Base-by-base conservation (phyloP, 2,113 vertebrate genomes). In the Cephalopterus ornatus region DNA sequence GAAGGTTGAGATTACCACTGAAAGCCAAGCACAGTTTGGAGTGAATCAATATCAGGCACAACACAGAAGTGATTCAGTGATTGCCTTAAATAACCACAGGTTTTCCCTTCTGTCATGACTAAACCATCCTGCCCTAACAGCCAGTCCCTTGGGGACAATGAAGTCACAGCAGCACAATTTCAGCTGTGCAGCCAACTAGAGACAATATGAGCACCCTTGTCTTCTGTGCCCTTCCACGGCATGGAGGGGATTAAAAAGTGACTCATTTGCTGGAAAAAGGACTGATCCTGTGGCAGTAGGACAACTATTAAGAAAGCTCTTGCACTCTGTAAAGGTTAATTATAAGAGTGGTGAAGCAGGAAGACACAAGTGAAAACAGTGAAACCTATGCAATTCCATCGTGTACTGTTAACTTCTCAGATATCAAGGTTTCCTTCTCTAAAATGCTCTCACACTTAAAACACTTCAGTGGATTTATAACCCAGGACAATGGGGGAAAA, bases 11-110 rank as follows among this genome's bases (percentile, higher is more conserved):
- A 59, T 50, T 75, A 82, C 84, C 50, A 22, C 28, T 92, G 89
- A 88, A 87, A 92, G 78, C 68, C 67, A 66, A 37, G 75, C 39
- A 20, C 66, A 23, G 41, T 78, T 77, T 33, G 28, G 77, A 61
- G 50, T 7, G 46, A 85, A 95, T 95, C 93, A 65, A 79, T 86
- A 93, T 16, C 83, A 75, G 75, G 71, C 30, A 22, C 68, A 89
- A 16, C 56, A 63, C 63, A 82, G 11, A 93, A 93, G 90, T 88
- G 85, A 67, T 84, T 83, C 68, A 85, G 84, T 65, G 89, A 76
- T 66, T 95, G 94, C 88, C 67, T 95, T 85, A 87, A 95, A 89
- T 89, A 82, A 70, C 61, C 63, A 75, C 33, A 53, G 66, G 65
- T 71, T 89, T 81, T 66, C 61, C 65, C 78, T 89, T 86, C 79